A percentile compares a stretch with the other conserved stretches of the same genome.
phyloP scores from a whole-genome alignment of 1,140 invertebrate species.

The Eulimnadia texana region DNA sequence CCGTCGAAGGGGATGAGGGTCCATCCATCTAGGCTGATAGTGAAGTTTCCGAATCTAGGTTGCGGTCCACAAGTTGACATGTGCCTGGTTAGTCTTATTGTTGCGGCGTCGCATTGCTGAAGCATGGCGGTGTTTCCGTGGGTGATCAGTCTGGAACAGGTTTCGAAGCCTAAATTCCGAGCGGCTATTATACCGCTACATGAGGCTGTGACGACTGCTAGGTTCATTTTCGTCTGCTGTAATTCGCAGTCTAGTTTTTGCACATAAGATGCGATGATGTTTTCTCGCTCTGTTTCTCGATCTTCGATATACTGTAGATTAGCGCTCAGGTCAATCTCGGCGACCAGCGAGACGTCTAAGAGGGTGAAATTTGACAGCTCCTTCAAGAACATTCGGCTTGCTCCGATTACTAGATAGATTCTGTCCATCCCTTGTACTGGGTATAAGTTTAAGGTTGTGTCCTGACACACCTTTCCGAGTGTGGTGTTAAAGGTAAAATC shows the following conservation, averaged over 20 bases:
- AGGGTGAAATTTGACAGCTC: background rate
- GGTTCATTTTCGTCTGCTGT: background rate
- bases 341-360: background rate
- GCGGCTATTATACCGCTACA: background rate
- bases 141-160: background rate
- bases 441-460: background rate
- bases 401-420: background rate
- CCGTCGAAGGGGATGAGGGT: background rate
- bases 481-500: background rate
- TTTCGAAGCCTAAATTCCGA: background rate
- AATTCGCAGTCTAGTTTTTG: background rate
- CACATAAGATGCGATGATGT: background rate
- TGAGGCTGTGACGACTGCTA: background rate
- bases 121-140: background rate
- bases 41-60: background rate
- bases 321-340: background rate
- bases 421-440: background rate
- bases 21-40: background rate
- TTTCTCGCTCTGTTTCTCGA: background rate
- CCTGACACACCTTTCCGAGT: background rate
- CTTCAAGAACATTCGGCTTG: background rate
- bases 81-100: background rate
- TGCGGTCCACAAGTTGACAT: background rate
- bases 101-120: background rate
- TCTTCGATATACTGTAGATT: background rate